Evolutionary conservation across 2,113 vertebrate genomes (phyloP).

Genomic region (Gymnobelideus leadbeateri): DNA sequence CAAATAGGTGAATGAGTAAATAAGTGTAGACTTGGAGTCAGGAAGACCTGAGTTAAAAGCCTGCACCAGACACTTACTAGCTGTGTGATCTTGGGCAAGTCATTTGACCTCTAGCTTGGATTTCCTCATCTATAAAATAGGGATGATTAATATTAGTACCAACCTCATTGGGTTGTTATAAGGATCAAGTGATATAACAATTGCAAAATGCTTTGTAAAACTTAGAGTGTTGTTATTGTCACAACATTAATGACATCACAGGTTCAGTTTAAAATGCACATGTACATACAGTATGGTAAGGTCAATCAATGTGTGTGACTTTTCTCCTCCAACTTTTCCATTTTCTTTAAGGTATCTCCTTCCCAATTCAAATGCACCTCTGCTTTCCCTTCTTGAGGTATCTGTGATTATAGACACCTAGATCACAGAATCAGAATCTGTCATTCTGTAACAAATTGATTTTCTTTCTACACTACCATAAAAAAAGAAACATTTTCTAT

Average conservation of each 20-base stretch:
- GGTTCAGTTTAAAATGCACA: background rate
- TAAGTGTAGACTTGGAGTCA: too few species aligned
- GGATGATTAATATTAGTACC: background rate
- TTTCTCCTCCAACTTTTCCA: background rate
- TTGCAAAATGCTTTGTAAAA: background rate
- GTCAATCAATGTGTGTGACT: background rate
- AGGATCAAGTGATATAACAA: background rate
- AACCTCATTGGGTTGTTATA: background rate
- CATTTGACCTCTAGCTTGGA: background rate
- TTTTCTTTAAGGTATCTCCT: background rate
- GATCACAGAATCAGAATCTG: constrained; percentile 50
- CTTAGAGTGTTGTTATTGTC: background rate
- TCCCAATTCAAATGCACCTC: constrained; percentile 8
- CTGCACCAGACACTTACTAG: background rate
- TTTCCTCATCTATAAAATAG: background rate
- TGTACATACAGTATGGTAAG: background rate
- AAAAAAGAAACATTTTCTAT: constrained; percentile 58
- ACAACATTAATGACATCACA: background rate
- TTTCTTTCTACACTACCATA: constrained; percentile 57
- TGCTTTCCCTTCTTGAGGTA: constrained; percentile 22
- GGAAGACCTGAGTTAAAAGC: too few species aligned
- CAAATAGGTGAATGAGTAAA: background rate
- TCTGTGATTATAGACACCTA: constrained; percentile 58
- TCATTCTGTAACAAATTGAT: constrained; percentile 53
- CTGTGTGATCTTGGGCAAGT: background rate